phyloP scores from a whole-genome alignment of 2,113 vertebrate species.

The Ursus arctos region DNA sequence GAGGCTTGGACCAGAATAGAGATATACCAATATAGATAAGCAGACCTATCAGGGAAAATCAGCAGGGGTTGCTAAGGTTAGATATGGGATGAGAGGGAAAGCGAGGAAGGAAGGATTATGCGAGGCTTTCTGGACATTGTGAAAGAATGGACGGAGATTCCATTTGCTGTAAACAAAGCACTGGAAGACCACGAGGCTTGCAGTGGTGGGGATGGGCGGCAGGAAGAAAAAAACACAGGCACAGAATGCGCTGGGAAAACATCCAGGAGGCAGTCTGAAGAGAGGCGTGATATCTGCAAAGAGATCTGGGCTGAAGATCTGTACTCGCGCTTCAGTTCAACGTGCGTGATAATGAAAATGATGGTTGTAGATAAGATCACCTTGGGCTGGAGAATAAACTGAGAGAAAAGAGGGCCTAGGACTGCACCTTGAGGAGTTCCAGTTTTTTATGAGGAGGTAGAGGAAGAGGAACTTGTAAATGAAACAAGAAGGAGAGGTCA shows the following conservation, averaged over 20 bases:
- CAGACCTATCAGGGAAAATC: background rate
- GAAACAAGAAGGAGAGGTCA: background rate
- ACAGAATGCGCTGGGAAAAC: background rate
- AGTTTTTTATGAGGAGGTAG: background rate
- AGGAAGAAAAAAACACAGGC: background rate
- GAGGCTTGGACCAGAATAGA: background rate
- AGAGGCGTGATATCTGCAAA: background rate
- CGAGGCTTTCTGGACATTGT: background rate
- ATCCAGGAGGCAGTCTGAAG: background rate
- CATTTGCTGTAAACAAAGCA: background rate
- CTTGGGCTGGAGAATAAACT: background rate
- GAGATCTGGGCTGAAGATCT: background rate
- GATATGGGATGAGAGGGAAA: background rate
- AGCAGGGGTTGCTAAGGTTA: background rate
- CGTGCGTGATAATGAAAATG: background rate
- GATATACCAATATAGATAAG: background rate
- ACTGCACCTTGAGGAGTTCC: background rate
- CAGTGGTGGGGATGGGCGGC: background rate
- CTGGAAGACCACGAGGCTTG: background rate
- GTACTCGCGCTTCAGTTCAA: background rate
- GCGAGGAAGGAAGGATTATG: background rate
- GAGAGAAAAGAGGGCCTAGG: background rate
- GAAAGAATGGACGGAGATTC: background rate
- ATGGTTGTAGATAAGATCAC: background rate
- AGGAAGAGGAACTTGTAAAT: background rate